Conservation (phyloP, 1,140 invertebrate species). For the Drosophila auraria region DNA sequence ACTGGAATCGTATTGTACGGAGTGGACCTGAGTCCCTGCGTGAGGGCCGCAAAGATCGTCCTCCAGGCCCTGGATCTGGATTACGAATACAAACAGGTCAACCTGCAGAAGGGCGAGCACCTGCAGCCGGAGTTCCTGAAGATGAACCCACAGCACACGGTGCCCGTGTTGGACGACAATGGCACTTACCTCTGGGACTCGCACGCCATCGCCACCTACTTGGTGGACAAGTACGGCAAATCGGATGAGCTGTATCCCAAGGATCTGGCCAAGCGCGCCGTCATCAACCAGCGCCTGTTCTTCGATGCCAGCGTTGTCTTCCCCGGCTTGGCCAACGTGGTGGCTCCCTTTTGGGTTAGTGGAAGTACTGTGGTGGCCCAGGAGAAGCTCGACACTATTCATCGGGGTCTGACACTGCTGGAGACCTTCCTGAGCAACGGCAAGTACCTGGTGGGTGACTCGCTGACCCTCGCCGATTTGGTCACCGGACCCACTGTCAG, state of each 20-base stretch:
- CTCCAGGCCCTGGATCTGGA: slow-evolving; percentile 85
- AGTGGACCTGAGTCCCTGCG: slow-evolving; percentile 85
- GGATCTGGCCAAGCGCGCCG: slow-evolving; percentile 85
- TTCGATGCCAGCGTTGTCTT: slow-evolving; percentile 87
- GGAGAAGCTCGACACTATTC: slow-evolving; percentile 66
- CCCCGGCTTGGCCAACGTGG: slow-evolving; percentile 81
- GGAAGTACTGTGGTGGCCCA: slow-evolving; percentile 43
- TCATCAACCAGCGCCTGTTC: slow-evolving; percentile 86
- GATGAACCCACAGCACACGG: slow-evolving; percentile 82
- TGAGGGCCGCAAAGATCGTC: slow-evolving; percentile 84
- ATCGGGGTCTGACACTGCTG: slow-evolving; percentile 84
- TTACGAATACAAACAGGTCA: slow-evolving; percentile 85
- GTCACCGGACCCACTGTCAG: slow-evolving; percentile 85
- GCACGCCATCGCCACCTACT: slow-evolving; percentile 85
- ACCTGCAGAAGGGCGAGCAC: slow-evolving; percentile 88
- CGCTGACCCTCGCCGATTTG: slow-evolving; percentile 88
- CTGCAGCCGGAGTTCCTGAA: slow-evolving; percentile 87
- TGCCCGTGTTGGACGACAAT: slow-evolving; percentile 74
- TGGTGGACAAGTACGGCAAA: slow-evolving; percentile 87
- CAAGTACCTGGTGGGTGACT: slow-evolving; percentile 86
- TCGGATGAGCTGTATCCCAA: slow-evolving; percentile 87
- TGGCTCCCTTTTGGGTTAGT: slow-evolving; percentile 41
- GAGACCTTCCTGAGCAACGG: slow-evolving; percentile 84
- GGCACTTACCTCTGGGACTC: slow-evolving; percentile 67
- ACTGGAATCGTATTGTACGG: slow-evolving; percentile 83